These are phyloP conservation scores for Percina caprodes DNA, from an alignment of 2,113 vertebrate species.

Conservation along the genomic window DNA sequence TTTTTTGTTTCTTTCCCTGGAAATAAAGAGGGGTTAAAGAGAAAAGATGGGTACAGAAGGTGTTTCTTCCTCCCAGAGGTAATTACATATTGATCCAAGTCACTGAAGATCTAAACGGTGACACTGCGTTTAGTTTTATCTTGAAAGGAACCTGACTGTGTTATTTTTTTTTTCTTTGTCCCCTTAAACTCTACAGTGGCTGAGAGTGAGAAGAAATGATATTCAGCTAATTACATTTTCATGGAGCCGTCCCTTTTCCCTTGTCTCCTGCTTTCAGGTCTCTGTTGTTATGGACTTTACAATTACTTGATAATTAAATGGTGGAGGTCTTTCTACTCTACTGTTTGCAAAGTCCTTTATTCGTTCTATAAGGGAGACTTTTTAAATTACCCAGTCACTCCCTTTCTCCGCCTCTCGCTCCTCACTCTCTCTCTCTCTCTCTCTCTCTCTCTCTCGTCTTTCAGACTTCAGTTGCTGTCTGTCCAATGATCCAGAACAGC, in stretches of 20 bases:
- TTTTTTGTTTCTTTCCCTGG: constrained; percentile 28
- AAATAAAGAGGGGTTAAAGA: constrained; percentile 67
- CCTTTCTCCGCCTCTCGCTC: constrained; percentile 50
- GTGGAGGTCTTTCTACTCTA: constrained; percentile 62
- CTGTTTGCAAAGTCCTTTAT: constrained; percentile 76
- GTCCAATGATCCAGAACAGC: constrained; percentile 77
- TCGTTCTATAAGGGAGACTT: constrained; percentile 63
- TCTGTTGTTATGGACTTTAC: constrained; percentile 74
- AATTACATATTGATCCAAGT: constrained; percentile 82
- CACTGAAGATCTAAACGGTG: constrained; percentile 76
- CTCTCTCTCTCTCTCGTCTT: constrained; percentile 47
- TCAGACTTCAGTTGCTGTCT: constrained; percentile 67
- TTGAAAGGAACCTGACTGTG: constrained; percentile 59
- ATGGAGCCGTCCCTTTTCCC: constrained; percentile 61
- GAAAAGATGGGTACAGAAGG: constrained; percentile 50
- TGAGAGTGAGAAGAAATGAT: constrained; percentile 59
- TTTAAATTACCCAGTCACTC: constrained; percentile 74
- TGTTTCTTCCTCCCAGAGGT: constrained; percentile 66
- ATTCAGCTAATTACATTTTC: constrained; percentile 79
- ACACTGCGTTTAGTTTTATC: constrained; percentile 70
- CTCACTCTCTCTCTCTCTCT: constrained; percentile 41
- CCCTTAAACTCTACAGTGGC: constrained; percentile 56
- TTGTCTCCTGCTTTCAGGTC: constrained; percentile 64
- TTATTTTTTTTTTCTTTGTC: constrained; percentile 32
- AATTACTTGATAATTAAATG: constrained; percentile 80